Evolutionary conservation across 2,113 vertebrate genomes (phyloP).

Genomic region (Lepus americanus): DNA sequence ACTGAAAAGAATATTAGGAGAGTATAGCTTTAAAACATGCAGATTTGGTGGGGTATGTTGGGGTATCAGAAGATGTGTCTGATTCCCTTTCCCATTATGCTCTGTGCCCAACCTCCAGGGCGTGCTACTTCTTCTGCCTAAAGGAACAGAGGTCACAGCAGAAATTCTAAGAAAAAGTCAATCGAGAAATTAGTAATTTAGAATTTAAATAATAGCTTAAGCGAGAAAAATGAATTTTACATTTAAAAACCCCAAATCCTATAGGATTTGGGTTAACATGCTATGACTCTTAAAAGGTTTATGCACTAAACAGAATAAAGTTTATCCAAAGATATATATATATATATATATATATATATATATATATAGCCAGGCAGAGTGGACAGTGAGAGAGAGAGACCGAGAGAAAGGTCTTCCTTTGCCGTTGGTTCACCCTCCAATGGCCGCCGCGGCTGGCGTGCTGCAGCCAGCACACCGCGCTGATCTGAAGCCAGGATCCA

Average conservation of each 20-base stretch:
- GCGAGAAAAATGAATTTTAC: not conserved
- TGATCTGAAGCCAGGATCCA: no score
- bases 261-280: not conserved
- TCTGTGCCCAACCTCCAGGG: not conserved
- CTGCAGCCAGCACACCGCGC: no score
- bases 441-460: no score
- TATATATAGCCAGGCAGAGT: no score
- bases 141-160: not conserved
- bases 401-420: no score
- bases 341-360: no score
- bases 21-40: not conserved
- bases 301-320: not conserved
- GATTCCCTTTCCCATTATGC: not conserved
- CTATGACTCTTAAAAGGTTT: not conserved
- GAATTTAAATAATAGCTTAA: conserved; percentile 8
- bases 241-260: not conserved
- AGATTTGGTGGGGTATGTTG: not conserved
- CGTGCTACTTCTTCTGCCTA: not conserved
- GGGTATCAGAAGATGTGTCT: not conserved
- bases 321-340: not conserved
- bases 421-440: no score
- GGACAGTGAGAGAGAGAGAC: no score
- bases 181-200: not conserved
- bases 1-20: conserved; percentile 11
- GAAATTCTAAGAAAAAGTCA: not conserved